Evolutionary conservation across 1,140 invertebrate species (phyloP).

Genomic region (Drosophila chauvacae): DNA sequence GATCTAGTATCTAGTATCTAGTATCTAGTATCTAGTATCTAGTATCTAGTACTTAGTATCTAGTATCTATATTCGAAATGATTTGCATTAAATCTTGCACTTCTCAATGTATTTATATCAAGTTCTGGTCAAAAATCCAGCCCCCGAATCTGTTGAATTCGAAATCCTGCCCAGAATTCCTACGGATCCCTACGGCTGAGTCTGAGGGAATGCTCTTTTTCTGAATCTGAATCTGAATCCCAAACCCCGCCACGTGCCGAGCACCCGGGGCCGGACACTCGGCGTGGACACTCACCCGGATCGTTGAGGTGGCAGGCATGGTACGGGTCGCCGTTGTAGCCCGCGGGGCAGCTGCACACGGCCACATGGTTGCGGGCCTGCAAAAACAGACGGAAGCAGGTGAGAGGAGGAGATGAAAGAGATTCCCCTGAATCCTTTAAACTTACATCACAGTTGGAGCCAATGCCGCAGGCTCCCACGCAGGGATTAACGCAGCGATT

Average conservation of each 20-base stretch:
- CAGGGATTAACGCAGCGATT: slow-evolving; percentile 92
- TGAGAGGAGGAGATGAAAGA: not conserved
- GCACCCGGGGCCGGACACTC: not conserved
- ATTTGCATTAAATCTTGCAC: no score
- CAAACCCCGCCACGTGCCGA: not conserved
- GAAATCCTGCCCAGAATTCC: not conserved
- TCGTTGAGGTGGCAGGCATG: slow-evolving; percentile 87
- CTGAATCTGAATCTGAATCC: no score
- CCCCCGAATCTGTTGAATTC: not conserved
- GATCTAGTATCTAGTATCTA: no score
- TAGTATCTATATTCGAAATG: no score
- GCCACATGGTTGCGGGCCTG: slow-evolving; percentile 91
- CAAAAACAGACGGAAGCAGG: slow-evolving; percentile 60
- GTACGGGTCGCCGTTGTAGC: slow-evolving; percentile 93
- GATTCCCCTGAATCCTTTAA: no score
- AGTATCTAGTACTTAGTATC: no score
- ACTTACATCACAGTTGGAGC: slow-evolving; percentile 89
- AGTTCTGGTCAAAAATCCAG: not conserved
- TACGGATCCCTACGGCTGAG: not conserved
- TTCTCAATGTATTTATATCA: no score
- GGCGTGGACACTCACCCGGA: slow-evolving; percentile 85
- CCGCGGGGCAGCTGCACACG: slow-evolving; percentile 92
- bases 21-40: no score
- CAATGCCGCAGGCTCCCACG: slow-evolving; percentile 89
- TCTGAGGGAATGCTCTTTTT: not conserved